Base-by-base conservation (phyloP, 2,113 vertebrate genomes). In the Steatornis caripensis region DNA sequence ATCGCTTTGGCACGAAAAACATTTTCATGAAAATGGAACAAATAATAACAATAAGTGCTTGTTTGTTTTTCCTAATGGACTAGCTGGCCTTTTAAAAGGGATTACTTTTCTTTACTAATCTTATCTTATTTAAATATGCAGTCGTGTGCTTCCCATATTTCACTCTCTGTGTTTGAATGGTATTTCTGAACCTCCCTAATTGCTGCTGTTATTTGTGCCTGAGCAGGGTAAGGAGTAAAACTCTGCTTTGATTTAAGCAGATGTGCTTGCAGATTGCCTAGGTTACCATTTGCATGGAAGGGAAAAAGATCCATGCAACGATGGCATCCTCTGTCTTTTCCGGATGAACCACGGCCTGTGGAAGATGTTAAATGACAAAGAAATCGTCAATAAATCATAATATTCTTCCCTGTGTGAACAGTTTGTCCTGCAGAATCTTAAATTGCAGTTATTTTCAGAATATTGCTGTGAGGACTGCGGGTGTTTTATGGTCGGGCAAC, bases 181-280 rank as follows among this genome's bases (percentile, higher is more conserved):
- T 39, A 10, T 93, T 95, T 82, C 89, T 79, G 60, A 84, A 45
- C 66, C 48, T 87, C 74, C 27, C 76, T 89, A 90, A 88, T 66
- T 61, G 78, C 81, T 72, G 82, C 60, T 1, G 15, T 46, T 27
- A 41, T 57, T 71, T 91, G 27, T 82, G 65, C 78, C 60, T 48
- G 54, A 91, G 89, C 68, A 60, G 91, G 64, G 75, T 54, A 62
- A 91, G 45, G 86, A 90, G 62, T 66, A 68, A 93, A 75, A 92
- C 54, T 71, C 75, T 55, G 64, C 71, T 87, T 79, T 91, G 85
- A 88, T 80, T 81, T 46, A 74, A 86, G 75, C 85, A 94, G 76
- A 57, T 36, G 36, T 71, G 76, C 97, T 97, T 97, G 94, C 95
- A 93, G 96, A 89, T 93, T 7, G 27, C 79, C 91, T 95, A 77